Conservation (phyloP, 2,888 invertebrate species). For the Tineola bisselliella region DNA sequence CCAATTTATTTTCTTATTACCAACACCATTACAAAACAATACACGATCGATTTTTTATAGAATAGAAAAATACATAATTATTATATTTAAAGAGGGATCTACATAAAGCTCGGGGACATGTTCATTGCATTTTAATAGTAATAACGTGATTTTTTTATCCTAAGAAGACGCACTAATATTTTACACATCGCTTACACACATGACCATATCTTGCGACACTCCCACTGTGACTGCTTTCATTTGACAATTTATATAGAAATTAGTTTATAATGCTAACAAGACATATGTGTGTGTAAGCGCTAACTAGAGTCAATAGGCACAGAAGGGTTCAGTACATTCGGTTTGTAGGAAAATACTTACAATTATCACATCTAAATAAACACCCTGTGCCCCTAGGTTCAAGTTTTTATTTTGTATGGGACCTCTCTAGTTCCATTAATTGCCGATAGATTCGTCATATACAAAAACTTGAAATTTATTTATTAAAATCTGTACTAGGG, state of each 20-base stretch:
- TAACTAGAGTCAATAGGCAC: constrained; percentile 56
- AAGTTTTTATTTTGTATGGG: too few relatives aligned
- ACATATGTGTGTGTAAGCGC: constrained; percentile 24
- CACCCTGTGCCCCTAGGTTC: too few relatives aligned
- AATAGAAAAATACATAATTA: background rate
- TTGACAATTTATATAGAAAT: too few relatives aligned
- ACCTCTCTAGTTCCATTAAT: too few relatives aligned
- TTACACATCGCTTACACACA: background rate
- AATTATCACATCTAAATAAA: constrained; percentile 49
- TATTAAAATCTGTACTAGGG: too few relatives aligned
- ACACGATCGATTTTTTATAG: background rate
- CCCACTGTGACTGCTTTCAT: too few relatives aligned
- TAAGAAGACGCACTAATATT: constrained; percentile 6
- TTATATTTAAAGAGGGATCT: background rate
- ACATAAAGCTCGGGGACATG: constrained; percentile 10
- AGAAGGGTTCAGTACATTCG: constrained; percentile 67
- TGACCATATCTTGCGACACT: background rate
- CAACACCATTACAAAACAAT: background rate
- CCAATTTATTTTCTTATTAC: too few relatives aligned
- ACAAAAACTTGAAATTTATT: too few relatives aligned
- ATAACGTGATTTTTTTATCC: background rate
- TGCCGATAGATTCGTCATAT: too few relatives aligned
- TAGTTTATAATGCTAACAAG: too few relatives aligned
- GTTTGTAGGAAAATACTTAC: constrained; percentile 59
- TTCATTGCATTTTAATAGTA: constrained; percentile 2